These are phyloP conservation scores for Psilopsiagon aymara DNA, from an alignment of 2,113 vertebrate genomes.

Conservation along the genomic window DNA sequence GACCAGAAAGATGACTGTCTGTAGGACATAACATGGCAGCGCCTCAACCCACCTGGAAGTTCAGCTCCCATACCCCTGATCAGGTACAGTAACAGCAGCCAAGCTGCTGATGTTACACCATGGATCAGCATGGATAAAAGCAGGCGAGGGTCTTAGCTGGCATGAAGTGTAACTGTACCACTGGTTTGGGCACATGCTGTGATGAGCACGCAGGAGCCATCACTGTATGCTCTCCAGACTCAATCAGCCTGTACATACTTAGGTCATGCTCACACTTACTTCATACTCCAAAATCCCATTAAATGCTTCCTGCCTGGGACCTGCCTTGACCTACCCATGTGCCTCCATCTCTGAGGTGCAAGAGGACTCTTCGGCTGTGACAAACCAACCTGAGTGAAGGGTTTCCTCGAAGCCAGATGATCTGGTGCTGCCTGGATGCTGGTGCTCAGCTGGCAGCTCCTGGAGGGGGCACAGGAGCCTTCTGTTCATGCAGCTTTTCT, in stretches of 20 bases:
- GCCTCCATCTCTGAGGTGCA: not conserved
- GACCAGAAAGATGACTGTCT: not conserved
- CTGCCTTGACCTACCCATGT: not conserved
- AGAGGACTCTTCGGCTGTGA: not conserved
- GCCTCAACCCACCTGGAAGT: not conserved
- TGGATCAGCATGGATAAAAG: not conserved
- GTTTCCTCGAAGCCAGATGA: not conserved
- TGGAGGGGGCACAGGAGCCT: slow-evolving; percentile 31
- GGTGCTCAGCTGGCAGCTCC: slow-evolving; percentile 6
- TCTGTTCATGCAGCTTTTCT: slow-evolving; percentile 19
- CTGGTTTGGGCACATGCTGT: not conserved
- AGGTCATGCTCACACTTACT: not conserved
- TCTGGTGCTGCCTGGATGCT: not conserved
- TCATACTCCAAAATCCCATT: not conserved
- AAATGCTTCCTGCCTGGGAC: not conserved
- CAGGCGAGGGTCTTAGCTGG: not conserved
- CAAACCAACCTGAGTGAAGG: not conserved
- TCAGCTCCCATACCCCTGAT: not conserved
- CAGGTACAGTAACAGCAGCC: not conserved
- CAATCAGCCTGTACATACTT: not conserved
- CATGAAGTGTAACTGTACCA: not conserved
- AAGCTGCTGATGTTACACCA: not conserved
- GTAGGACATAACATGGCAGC: not conserved
- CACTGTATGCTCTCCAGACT: not conserved
- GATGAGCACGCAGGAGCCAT: not conserved